Evolutionary conservation across 2,888 invertebrate species (phyloP).

Genomic region (Oithona nana): DNA sequence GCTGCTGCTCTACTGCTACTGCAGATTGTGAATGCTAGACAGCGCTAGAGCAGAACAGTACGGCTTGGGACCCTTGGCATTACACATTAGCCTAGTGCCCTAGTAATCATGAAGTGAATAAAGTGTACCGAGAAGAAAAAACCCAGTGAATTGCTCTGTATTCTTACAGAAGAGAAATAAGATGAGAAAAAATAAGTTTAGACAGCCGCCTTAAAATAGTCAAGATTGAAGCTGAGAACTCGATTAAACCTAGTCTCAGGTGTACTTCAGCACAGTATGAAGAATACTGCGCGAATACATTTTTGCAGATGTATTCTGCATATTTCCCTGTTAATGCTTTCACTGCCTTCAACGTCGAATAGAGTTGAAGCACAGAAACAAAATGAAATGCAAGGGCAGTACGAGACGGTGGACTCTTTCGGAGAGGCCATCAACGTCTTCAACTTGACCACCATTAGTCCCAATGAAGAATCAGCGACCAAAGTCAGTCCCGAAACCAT

Average conservation of each 20-base stretch:
- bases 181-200: background rate
- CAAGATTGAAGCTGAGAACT: no score
- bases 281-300: no score
- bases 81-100: background rate
- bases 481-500: background rate
- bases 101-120: background rate
- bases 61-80: background rate
- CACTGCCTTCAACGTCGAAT: background rate
- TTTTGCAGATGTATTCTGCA: background rate
- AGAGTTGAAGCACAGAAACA: no score
- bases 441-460: background rate
- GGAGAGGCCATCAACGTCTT: background rate
- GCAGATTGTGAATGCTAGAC: no score
- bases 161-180: background rate
- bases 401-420: background rate
- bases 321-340: background rate
- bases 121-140: background rate
- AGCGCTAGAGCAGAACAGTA: background rate
- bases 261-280: no score
- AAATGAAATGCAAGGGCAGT: background rate
- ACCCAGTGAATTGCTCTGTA: background rate
- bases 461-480: background rate
- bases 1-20: no score
- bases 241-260: no score
- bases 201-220: background rate